A percentile compares a stretch with the other conserved stretches of the same genome.
phyloP scores from a whole-genome alignment of 2,888 invertebrate species.

The Holacanthella duospinosa region DNA sequence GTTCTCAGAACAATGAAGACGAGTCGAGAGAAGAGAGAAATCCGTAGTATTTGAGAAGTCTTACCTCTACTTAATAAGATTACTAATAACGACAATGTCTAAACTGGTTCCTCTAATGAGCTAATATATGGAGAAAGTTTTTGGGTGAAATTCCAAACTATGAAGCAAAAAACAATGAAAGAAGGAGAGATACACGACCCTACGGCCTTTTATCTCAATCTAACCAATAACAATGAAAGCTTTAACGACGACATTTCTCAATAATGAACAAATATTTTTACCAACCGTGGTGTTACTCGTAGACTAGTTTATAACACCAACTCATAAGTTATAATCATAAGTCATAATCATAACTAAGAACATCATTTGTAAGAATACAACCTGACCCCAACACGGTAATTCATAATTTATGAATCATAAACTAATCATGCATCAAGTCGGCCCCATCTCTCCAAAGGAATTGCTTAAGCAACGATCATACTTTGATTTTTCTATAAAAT shows the following conservation, averaged over 20 bases:
- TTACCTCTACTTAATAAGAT: neutral
- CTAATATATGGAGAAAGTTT: neutral
- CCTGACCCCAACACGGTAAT: neutral
- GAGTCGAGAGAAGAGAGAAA: no score
- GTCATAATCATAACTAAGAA: no score
- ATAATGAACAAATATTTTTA: neutral
- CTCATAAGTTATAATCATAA: neutral
- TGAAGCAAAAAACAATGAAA: neutral
- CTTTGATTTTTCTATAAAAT: no score
- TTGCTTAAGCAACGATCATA: no score
- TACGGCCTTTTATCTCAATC: neutral
- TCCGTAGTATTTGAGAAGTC: no score
- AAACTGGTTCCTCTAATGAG: no score
- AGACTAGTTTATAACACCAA: neutral
- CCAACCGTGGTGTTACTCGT: neutral
- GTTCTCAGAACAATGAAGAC: neutral
- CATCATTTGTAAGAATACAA: no score
- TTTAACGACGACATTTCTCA: neutral
- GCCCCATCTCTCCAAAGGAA: no score
- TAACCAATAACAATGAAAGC: neutral
- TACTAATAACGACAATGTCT: no score
- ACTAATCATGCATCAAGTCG: no score
- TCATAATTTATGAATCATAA: neutral
- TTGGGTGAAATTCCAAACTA: neutral
- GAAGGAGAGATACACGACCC: neutral